phyloP scores from a whole-genome alignment of 2,888 invertebrate genomes.

The Cybosia mesomella region DNA sequence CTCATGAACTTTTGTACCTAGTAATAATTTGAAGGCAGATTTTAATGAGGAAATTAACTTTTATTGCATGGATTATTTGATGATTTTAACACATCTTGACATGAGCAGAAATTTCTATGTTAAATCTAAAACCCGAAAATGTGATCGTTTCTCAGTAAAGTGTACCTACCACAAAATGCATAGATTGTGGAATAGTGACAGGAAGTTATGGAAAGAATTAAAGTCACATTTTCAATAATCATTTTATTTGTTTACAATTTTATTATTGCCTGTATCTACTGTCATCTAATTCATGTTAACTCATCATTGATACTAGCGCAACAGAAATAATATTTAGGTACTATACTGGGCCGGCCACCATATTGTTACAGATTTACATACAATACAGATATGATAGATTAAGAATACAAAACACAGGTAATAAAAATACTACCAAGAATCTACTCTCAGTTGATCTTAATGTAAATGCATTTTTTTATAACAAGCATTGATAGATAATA shows the following conservation, averaged over 20 bases:
- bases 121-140: too few species aligned
- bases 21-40: too few species aligned
- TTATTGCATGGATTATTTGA: too few species aligned
- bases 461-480: constrained; percentile 8
- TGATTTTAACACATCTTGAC: too few species aligned
- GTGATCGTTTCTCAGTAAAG: too few species aligned
- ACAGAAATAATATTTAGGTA: constrained; percentile 37
- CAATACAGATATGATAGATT: constrained; percentile 29
- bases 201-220: constrained; percentile 13
- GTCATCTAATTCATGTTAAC: constrained; percentile 54
- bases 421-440: constrained; percentile 17
- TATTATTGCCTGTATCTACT: constrained; percentile 67
- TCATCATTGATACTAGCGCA: constrained; percentile 34
- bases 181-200: too few species aligned
- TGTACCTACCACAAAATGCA: too few species aligned
- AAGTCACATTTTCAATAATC: constrained; percentile 56
- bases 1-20: too few species aligned
- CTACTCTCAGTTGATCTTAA: constrained; percentile 25
- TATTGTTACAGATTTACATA: constrained; percentile 33
- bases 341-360: background rate
- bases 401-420: constrained; percentile 24
- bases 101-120: too few species aligned
- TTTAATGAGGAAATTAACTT: too few species aligned
- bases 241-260: constrained; percentile 75
- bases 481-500: background rate